Conservation (phyloP, 2,888 invertebrate species). For the Leptogaster cylindrica region DNA sequence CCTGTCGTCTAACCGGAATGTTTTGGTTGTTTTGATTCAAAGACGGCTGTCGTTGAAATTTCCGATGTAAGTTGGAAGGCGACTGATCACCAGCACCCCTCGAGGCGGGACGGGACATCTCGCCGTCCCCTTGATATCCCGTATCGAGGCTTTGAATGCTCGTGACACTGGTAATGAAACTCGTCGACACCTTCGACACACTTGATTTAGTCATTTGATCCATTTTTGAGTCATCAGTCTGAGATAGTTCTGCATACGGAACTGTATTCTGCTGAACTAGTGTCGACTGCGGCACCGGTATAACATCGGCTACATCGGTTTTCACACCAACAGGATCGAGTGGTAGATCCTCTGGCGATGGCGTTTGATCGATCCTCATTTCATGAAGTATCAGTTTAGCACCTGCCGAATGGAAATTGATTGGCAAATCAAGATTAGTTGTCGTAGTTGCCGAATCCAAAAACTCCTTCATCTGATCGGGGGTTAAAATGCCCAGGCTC, state of each 20-base stretch:
- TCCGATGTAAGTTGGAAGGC: conserved; percentile 65
- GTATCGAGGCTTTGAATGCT: conserved; percentile 90
- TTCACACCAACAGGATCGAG: conserved; percentile 75
- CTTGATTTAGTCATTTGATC: conserved; percentile 68
- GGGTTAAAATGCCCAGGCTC: conserved; percentile 84
- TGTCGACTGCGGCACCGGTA: conserved; percentile 56
- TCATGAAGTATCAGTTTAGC: conserved; percentile 57
- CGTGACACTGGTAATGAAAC: conserved; percentile 86
- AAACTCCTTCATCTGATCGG: conserved; percentile 85
- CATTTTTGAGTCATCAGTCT: conserved; percentile 67
- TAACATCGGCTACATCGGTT: conserved; percentile 66
- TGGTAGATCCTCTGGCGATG: conserved; percentile 84
- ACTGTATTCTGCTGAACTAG: conserved; percentile 47
- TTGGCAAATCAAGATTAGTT: conserved; percentile 66
- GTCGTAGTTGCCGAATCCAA: conserved; percentile 68
- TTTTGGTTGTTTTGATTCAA: conserved; percentile 62
- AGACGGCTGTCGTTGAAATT: conserved; percentile 61
- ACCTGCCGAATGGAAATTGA: conserved; percentile 64
- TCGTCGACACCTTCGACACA: conserved; percentile 72
- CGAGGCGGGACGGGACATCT: conserved; percentile 86
- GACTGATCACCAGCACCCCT: conserved; percentile 78
- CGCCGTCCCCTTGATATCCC: conserved; percentile 93
- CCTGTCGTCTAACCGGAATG: conserved; percentile 72
- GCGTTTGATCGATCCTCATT: conserved; percentile 75
- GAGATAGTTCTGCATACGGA: conserved; percentile 63